Evolutionary conservation across 1,140 invertebrate genomes (phyloP).

Genomic region (Sarcophaga peregrina): DNA sequence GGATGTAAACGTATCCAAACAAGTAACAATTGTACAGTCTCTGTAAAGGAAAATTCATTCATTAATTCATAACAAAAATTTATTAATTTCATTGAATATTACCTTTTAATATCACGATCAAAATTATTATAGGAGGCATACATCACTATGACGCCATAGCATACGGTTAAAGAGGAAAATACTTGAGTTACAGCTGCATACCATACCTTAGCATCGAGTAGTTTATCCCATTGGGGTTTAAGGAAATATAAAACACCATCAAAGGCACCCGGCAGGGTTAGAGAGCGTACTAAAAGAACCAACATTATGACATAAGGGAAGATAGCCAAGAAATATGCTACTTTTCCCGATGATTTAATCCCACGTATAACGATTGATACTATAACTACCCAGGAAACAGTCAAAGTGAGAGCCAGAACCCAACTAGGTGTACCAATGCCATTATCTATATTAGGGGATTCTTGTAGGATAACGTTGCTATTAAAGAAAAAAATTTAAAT

Average conservation of each 20-base stretch:
- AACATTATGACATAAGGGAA: slow-evolving; percentile 88
- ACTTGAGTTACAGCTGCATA: slow-evolving; percentile 86
- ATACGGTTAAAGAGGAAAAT: slow-evolving; percentile 83
- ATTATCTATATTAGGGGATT: slow-evolving; percentile 72
- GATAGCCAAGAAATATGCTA: slow-evolving; percentile 84
- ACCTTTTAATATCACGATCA: slow-evolving; percentile 86
- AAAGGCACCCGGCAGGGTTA: slow-evolving; percentile 79
- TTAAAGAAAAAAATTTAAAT: background rate
- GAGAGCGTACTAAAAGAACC: slow-evolving; percentile 77
- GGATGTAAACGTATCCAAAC: slow-evolving; percentile 79
- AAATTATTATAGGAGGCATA: slow-evolving; percentile 88
- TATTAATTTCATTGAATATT: slow-evolving; percentile 52
- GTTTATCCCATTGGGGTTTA: slow-evolving; percentile 73
- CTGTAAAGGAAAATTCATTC: slow-evolving; percentile 65
- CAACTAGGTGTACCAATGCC: slow-evolving; percentile 77
- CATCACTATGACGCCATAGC: slow-evolving; percentile 81
- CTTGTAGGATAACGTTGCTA: slow-evolving; percentile 72
- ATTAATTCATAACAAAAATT: slow-evolving; percentile 15
- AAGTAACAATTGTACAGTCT: slow-evolving; percentile 77
- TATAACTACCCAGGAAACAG: slow-evolving; percentile 81
- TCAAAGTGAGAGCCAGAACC: slow-evolving; percentile 80
- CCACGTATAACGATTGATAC: slow-evolving; percentile 83
- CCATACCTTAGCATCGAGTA: slow-evolving; percentile 77
- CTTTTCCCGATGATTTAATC: slow-evolving; percentile 81
- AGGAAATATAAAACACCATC: slow-evolving; percentile 81